Evolutionary conservation across 2,113 vertebrate species (phyloP).

Genomic region (Labeo catla): DNA sequence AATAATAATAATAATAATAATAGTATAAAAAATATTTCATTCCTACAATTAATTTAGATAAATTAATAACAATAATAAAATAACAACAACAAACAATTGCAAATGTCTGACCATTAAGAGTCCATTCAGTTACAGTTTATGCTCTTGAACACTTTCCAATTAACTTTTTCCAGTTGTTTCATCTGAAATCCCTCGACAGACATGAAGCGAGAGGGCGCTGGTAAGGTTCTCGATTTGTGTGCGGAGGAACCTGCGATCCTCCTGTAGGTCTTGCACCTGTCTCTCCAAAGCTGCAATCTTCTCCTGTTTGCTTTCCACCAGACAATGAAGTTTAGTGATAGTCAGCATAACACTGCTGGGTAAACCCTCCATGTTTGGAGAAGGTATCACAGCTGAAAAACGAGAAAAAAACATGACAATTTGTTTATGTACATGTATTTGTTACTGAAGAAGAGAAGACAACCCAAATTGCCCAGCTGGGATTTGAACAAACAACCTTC

Average conservation of each 20-base stretch:
- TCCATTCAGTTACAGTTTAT: not conserved
- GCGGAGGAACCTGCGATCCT: conserved; percentile 77
- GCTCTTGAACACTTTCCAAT: not conserved
- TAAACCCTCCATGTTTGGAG: conserved; percentile 52
- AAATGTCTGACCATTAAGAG: not conserved
- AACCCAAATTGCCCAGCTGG: not conserved
- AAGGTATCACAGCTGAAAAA: conserved; percentile 54
- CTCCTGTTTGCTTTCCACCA: conserved; percentile 76
- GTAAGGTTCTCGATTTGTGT: conserved; percentile 78
- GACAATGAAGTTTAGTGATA: conserved; percentile 77
- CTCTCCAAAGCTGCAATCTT: conserved; percentile 69
- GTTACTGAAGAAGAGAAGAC: not conserved
- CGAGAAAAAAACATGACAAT: not conserved
- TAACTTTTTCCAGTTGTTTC: not conserved
- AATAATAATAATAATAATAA: not conserved
- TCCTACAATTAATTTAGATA: not conserved
- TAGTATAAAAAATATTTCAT: not conserved
- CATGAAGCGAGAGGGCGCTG: conserved; percentile 57
- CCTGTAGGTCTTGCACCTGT: conserved; percentile 78
- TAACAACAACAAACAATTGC: not conserved
- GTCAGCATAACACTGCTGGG: conserved; percentile 72
- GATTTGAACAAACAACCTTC: not conserved
- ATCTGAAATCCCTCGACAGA: conserved; percentile 62
- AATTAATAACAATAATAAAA: not conserved
- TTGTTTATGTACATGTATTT: not conserved